These are phyloP conservation scores for Exaiptasia diaphana DNA, from an alignment of 64 coral and sea anemone genomes.

Conservation along the genomic window DNA sequence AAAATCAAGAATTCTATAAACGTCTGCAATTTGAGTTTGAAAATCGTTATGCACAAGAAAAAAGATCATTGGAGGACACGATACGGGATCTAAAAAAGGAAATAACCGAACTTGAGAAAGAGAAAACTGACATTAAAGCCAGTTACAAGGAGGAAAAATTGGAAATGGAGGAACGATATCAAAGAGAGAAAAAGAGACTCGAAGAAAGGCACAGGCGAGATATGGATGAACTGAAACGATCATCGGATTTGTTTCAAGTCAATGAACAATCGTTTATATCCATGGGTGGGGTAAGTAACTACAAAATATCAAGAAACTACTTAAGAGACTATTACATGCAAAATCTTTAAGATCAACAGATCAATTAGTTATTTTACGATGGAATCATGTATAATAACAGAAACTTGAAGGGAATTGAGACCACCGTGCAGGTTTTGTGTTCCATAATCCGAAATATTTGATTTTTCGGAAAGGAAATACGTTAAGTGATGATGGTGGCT, in stretches of 20 bases:
- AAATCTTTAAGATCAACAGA: too few species aligned
- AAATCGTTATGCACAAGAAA: not conserved
- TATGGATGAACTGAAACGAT: conserved; percentile 20
- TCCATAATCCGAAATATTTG: too few species aligned
- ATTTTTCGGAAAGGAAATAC: too few species aligned
- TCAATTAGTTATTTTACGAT: too few species aligned
- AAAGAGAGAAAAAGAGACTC: conserved; percentile 25
- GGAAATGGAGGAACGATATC: conserved; percentile 25
- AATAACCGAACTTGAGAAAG: conserved; percentile 28
- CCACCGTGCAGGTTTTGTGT: too few species aligned
- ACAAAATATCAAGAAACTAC: not conserved
- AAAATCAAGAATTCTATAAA: not conserved
- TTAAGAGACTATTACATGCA: not conserved
- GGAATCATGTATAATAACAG: too few species aligned
- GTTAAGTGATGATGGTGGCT: too few species aligned
- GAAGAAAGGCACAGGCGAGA: conserved; percentile 26
- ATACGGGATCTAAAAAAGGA: conserved; percentile 12
- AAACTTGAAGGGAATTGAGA: too few species aligned
- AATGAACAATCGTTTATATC: not conserved
- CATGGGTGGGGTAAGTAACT: conserved; percentile 4
- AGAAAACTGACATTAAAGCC: conserved; percentile 45
- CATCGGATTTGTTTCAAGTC: not conserved
- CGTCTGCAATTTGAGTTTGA: not conserved
- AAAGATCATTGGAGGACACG: conserved; percentile 14
- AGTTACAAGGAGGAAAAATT: conserved; percentile 42